Percentiles rank a stretch among this genome's conserved stretches.
phyloP scores from a whole-genome alignment of 2,888 invertebrate species.

The Epistrophe grossulariae region DNA sequence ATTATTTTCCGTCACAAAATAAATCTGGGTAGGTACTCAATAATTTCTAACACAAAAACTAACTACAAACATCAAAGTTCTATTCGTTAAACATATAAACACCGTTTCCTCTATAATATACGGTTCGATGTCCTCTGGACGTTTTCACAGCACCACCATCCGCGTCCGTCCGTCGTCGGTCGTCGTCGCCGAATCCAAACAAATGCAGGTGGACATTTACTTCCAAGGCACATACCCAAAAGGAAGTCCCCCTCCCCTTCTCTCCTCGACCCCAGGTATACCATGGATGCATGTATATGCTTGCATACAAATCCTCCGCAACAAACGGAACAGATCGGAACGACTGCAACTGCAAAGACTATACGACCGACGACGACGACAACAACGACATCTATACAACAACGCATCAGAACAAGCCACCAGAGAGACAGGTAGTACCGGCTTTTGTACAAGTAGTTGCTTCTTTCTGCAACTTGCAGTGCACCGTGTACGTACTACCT shows the following conservation, averaged over 20 bases:
- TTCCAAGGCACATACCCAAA: constrained; percentile 75
- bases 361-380: too few relatives aligned
- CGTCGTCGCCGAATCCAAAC: constrained; percentile 60
- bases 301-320: constrained; percentile 61
- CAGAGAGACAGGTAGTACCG: constrained; percentile 74
- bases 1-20: background rate
- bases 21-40: background rate
- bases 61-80: constrained; percentile 10
- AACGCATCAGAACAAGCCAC: constrained; percentile 67
- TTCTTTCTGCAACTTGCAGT: constrained; percentile 11
- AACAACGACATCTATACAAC: constrained; percentile 31
- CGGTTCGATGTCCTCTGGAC: constrained; percentile 67
- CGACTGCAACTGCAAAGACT: background rate
- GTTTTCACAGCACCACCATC: background rate
- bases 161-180: background rate
- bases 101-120: constrained; percentile 62
- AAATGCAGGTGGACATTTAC: constrained; percentile 76
- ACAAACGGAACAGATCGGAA: constrained; percentile 39
- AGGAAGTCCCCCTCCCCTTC: constrained; percentile 57
- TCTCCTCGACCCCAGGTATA: background rate
- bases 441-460: constrained; percentile 53
- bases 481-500: constrained; percentile 1
- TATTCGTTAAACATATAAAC: constrained; percentile 41
- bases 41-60: constrained; percentile 11
- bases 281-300: background rate